These are phyloP conservation scores for Parapsyche elsis DNA, from an alignment of 1,140 invertebrate genomes.

Conservation along the genomic window DNA sequence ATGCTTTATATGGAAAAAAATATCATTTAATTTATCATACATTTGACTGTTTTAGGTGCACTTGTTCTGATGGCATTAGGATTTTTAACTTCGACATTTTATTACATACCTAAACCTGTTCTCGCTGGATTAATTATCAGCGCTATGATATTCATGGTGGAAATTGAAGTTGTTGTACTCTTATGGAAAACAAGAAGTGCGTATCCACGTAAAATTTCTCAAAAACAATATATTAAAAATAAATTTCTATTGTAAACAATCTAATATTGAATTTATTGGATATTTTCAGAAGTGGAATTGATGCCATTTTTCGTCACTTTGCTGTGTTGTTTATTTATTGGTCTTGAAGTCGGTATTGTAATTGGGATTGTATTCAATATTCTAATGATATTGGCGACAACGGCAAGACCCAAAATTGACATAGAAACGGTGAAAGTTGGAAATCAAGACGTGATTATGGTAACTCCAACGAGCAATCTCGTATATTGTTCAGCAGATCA, in stretches of 20 bases:
- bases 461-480: slow-evolving; percentile 39
- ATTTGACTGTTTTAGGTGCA: slow-evolving; percentile 61
- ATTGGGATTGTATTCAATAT: slow-evolving; percentile 80
- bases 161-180: slow-evolving; percentile 73
- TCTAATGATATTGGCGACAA: slow-evolving; percentile 79
- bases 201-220: slow-evolving; percentile 52
- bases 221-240: not conserved
- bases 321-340: slow-evolving; percentile 75
- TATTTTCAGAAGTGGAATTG: slow-evolving; percentile 68
- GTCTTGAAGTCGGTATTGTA: slow-evolving; percentile 83
- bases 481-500: slow-evolving; percentile 54
- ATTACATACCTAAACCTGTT: slow-evolving; percentile 82
- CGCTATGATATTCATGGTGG: slow-evolving; percentile 84
- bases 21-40: not conserved
- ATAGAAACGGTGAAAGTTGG: slow-evolving; percentile 66
- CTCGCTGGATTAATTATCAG: slow-evolving; percentile 81
- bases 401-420: slow-evolving; percentile 75
- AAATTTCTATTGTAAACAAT: slow-evolving; percentile 11
- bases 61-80: slow-evolving; percentile 77
- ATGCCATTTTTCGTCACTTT: slow-evolving; percentile 75
- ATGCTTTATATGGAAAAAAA: not conserved
- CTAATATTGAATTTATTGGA: not conserved
- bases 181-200: slow-evolving; percentile 83
- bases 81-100: slow-evolving; percentile 78
- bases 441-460: slow-evolving; percentile 40